Conservation (phyloP, 2,888 invertebrate species). For the Megamerina dolium region DNA sequence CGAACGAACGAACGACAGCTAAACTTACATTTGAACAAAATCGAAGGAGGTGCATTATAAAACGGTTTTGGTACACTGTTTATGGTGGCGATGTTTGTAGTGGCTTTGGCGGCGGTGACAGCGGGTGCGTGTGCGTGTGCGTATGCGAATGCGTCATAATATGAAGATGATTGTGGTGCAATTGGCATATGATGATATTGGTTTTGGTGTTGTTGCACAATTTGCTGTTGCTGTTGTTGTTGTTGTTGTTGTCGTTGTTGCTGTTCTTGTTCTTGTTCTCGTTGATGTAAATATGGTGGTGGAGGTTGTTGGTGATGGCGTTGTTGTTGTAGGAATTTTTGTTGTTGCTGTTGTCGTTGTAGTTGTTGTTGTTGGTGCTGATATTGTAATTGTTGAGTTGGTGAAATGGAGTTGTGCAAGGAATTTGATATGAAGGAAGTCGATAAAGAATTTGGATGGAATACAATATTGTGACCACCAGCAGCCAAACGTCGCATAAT, state of each 20-base stretch:
- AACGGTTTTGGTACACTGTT: slow-evolving; percentile 32
- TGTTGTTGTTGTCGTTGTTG: slow-evolving; percentile 22
- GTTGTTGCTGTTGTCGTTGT: slow-evolving; percentile 23
- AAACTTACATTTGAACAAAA: slow-evolving; percentile 46
- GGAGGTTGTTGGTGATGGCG: slow-evolving; percentile 9
- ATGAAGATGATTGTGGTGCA: no score
- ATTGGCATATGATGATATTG: slow-evolving; percentile 24
- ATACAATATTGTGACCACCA: slow-evolving; percentile 18
- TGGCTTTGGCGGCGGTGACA: slow-evolving; percentile 16
- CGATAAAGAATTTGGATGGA: slow-evolving; percentile 5
- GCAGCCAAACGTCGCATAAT: slow-evolving; percentile 36
- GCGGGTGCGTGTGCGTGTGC: slow-evolving; percentile 17
- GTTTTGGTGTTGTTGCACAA: no score
- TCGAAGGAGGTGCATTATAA: slow-evolving; percentile 34
- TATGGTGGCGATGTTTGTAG: slow-evolving; percentile 20
- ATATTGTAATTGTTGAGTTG: slow-evolving; percentile 21
- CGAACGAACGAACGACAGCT: slow-evolving; percentile 26
- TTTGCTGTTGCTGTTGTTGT: slow-evolving; percentile 33
- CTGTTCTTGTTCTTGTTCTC: slow-evolving; percentile 8
- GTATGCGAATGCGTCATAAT: no score
- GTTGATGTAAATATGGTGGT: slow-evolving; percentile 5
- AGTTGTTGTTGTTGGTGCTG: slow-evolving; percentile 18
- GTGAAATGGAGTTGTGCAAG: slow-evolving; percentile 12
- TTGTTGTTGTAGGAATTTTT: slow-evolving; percentile 7
- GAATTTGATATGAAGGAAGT: neutral